phyloP scores from a whole-genome alignment of 2,113 vertebrate genomes.

The Hydrochoerus hydrochaeris region DNA sequence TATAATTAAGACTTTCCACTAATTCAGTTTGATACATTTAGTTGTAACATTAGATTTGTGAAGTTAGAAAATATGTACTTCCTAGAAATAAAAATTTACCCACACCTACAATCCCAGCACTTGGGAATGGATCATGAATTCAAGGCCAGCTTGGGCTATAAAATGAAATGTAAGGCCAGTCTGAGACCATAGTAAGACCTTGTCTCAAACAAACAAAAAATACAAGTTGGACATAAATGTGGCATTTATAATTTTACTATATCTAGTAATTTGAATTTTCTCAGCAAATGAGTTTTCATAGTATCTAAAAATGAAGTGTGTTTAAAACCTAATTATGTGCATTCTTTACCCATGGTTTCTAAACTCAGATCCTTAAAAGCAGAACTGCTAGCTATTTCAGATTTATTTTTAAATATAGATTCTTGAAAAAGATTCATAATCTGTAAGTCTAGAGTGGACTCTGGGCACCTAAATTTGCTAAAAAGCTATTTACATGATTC shows the following conservation, averaged over 20 bases:
- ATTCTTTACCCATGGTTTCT: not conserved
- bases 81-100: slow-evolving; percentile 3
- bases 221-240: not conserved
- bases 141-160: not conserved
- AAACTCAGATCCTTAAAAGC: not conserved
- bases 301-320: slow-evolving; percentile 3
- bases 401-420: not conserved
- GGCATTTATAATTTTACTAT: not conserved
- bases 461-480: not conserved
- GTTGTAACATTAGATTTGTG: slow-evolving; percentile 94
- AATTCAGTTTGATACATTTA: slow-evolving; percentile 61
- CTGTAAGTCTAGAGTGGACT: not conserved
- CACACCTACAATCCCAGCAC: not conserved
- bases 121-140: not conserved
- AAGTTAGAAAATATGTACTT: slow-evolving; percentile 84
- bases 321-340: not conserved
- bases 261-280: not conserved
- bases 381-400: not conserved
- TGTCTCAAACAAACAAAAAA: not conserved
- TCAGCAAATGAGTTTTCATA: not conserved
- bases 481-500: not conserved
- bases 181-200: not conserved
- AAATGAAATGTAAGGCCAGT: not conserved
- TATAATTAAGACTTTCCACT: not conserved
- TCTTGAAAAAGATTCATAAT: slow-evolving; percentile 8